Conservation (phyloP, 2,888 invertebrate genomes). For the Drosophila parthenogenetica region DNA sequence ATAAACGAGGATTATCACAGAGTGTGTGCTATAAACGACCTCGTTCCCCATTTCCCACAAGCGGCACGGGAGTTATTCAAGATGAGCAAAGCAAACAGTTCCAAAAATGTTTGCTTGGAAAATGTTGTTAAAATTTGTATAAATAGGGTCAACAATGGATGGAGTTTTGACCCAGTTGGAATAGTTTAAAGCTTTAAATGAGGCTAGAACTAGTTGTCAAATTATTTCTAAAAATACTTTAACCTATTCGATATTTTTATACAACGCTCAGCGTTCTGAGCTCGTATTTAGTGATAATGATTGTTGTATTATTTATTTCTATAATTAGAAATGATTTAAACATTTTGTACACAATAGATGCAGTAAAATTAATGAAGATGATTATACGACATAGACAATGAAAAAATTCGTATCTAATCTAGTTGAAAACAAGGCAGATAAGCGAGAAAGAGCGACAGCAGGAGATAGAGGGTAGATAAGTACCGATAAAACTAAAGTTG, state of each 20-base stretch:
- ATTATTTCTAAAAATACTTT: too few relatives aligned
- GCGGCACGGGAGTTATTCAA: too few relatives aligned
- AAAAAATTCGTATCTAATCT: constrained; percentile 5
- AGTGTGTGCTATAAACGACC: background rate
- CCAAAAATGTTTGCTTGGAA: too few relatives aligned
- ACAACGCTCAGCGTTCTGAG: too few relatives aligned
- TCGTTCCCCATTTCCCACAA: background rate
- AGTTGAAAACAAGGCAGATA: constrained; percentile 1
- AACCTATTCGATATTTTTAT: too few relatives aligned
- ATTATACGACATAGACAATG: constrained; percentile 3
- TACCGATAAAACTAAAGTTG: background rate
- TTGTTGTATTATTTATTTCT: background rate
- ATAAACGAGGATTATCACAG: background rate
- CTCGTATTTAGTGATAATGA: background rate
- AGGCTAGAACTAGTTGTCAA: too few relatives aligned
- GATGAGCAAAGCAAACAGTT: too few relatives aligned
- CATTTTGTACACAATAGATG: background rate
- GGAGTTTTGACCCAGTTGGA: too few relatives aligned
- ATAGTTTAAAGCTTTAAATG: too few relatives aligned
- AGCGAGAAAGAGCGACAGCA: background rate
- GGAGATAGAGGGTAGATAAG: background rate
- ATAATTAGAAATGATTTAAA: background rate
- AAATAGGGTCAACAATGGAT: too few relatives aligned
- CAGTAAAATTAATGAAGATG: background rate
- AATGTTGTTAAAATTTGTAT: too few relatives aligned